phyloP scores from a whole-genome alignment of 2,797 vertebrate genomes.

The Menidia menidia region DNA sequence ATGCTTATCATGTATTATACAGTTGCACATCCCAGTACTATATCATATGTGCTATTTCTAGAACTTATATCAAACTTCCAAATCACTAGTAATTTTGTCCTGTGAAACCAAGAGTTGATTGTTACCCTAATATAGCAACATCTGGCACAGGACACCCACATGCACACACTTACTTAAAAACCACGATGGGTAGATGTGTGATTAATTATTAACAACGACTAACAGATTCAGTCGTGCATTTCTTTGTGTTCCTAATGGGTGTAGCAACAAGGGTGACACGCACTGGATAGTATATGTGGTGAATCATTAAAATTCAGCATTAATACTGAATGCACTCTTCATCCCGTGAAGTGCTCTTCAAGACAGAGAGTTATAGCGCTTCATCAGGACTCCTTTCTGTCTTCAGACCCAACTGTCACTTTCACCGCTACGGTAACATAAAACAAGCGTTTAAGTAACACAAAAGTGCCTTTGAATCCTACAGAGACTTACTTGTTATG shows the following conservation, averaged over 20 bases:
- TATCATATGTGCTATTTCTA: too few species aligned
- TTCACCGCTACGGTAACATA: constrained; percentile 23
- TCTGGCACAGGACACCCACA: constrained; percentile 26
- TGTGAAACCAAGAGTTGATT: constrained; percentile 27
- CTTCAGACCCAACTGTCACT: constrained; percentile 26
- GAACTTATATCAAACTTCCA: background rate
- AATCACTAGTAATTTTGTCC: background rate
- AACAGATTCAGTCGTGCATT: constrained; percentile 68
- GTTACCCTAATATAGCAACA: constrained; percentile 18
- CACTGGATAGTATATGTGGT: constrained; percentile 58
- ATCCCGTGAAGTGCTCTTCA: constrained; percentile 48
- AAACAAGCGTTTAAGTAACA: constrained; percentile 39
- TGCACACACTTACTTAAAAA: constrained; percentile 35
- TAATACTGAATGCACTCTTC: constrained; percentile 66
- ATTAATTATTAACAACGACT: constrained; percentile 77
- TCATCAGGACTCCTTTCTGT: constrained; percentile 33
- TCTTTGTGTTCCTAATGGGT: constrained; percentile 61
- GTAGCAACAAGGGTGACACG: constrained; percentile 63
- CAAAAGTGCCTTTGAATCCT: constrained; percentile 38
- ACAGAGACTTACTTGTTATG: constrained; percentile 19
- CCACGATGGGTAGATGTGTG: constrained; percentile 40
- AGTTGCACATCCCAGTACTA: background rate
- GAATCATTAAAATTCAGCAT: constrained; percentile 77
- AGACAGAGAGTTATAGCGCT: constrained; percentile 34
- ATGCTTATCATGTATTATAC: background rate